Evolutionary conservation across 1,140 invertebrate genomes (phyloP).

Genomic region (Caenorhabditis inopinata): DNA sequence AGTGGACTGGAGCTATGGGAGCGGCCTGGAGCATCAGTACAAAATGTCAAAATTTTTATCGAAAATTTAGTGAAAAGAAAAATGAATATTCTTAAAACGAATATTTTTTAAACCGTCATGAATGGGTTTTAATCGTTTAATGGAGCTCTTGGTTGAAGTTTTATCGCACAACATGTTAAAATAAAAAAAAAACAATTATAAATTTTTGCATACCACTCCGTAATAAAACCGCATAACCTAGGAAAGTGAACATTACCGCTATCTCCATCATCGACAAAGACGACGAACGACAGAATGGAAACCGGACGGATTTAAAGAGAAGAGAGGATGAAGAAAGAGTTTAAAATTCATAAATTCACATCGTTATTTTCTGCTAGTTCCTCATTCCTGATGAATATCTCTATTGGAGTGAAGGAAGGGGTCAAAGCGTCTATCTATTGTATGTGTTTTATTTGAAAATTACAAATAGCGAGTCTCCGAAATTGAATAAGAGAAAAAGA

Average conservation of each 20-base stretch:
- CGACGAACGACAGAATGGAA: not conserved
- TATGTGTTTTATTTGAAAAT: not conserved
- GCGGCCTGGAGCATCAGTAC: too few species aligned
- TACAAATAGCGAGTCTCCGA: not conserved
- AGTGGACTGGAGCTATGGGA: too few species aligned
- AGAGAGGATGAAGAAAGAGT: not conserved
- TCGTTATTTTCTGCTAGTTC: not conserved
- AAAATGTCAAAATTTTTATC: too few species aligned
- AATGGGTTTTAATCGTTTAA: too few species aligned
- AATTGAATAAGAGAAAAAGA: conserved; percentile 1
- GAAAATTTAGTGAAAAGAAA: too few species aligned
- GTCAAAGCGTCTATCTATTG: not conserved
- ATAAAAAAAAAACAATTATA: not conserved
- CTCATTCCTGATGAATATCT: not conserved
- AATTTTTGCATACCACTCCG: not conserved
- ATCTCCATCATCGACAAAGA: not conserved
- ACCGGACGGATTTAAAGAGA: conserved; percentile 29
- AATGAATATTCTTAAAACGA: too few species aligned
- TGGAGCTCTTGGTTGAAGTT: not conserved
- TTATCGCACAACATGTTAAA: not conserved
- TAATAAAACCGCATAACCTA: conserved; percentile 22
- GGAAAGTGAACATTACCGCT: conserved; percentile 10
- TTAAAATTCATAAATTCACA: conserved; percentile 11
- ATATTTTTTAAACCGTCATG: too few species aligned
- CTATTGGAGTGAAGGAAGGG: not conserved